phyloP scores from a whole-genome alignment of 2,888 invertebrate species.

The Acheta domesticus region DNA sequence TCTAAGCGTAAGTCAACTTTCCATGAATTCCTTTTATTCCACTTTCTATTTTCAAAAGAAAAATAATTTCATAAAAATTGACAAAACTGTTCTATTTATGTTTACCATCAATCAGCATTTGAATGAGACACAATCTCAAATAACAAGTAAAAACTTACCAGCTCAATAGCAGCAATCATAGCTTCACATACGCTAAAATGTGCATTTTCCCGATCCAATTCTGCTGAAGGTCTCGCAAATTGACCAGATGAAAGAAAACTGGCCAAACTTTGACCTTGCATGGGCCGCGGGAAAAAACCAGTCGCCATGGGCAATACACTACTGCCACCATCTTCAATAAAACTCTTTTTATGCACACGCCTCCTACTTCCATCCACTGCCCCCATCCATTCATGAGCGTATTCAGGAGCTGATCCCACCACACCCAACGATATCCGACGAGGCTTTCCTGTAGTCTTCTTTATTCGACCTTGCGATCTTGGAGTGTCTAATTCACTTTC shows the following conservation, averaged over 20 bases:
- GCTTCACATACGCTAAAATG: conserved; percentile 83
- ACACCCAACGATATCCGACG: conserved; percentile 25
- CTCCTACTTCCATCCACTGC: conserved; percentile 51
- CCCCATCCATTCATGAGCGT: conserved; percentile 29
- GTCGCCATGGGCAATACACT: conserved; percentile 59
- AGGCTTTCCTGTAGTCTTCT: neutral
- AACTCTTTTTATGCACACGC: conserved; percentile 53
- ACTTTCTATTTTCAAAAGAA: too few species aligned
- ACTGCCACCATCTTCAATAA: conserved; percentile 58
- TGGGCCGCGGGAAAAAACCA: conserved; percentile 59
- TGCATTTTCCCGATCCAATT: conserved; percentile 79
- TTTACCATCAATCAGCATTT: too few species aligned
- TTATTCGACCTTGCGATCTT: neutral
- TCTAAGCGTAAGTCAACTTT: too few species aligned
- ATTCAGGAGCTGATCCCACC: conserved; percentile 37
- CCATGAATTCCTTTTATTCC: too few species aligned
- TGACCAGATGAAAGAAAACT: conserved; percentile 70
- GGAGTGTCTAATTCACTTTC: conserved; percentile 3
- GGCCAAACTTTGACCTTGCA: conserved; percentile 66
- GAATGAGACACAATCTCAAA: too few species aligned
- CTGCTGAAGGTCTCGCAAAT: conserved; percentile 67
- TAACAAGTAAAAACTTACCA: conserved; percentile 43
- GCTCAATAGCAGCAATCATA: conserved; percentile 77
- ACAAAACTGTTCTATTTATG: too few species aligned
- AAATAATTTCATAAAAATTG: too few species aligned